phyloP scores from a whole-genome alignment of 2,888 invertebrate genomes.

The Ophion obscuratus region DNA sequence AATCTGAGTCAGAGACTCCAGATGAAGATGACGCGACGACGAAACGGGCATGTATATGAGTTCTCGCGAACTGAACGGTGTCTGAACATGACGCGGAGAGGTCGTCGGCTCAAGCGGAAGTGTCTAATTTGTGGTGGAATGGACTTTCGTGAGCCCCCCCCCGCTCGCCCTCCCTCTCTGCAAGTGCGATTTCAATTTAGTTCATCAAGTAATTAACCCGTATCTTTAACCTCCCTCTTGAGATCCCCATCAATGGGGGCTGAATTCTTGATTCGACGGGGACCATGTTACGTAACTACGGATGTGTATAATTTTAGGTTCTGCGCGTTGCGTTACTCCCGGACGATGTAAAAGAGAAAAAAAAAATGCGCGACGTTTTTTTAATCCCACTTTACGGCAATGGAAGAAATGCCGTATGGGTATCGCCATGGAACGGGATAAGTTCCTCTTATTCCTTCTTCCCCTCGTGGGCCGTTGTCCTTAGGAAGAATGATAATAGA shows the following conservation, averaged over 20 bases:
- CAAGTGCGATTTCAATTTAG: slow-evolving; percentile 76
- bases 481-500: neutral
- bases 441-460: neutral
- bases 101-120: slow-evolving; percentile 72
- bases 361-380: neutral
- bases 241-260: slow-evolving; percentile 24
- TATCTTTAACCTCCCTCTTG: slow-evolving; percentile 66
- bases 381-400: neutral
- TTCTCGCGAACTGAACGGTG: slow-evolving; percentile 22
- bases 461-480: neutral
- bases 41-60: slow-evolving; percentile 18
- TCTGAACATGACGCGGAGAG: slow-evolving; percentile 12
- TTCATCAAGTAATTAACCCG: slow-evolving; percentile 76
- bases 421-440: neutral
- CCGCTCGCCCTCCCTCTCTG: slow-evolving; percentile 31
- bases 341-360: neutral
- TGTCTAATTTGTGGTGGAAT: slow-evolving; percentile 74
- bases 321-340: neutral
- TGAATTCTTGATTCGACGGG: slow-evolving; percentile 20
- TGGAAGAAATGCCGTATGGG: neutral
- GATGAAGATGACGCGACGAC: slow-evolving; percentile 20
- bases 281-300: neutral
- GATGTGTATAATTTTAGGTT: neutral
- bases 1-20: slow-evolving; percentile 32
- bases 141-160: slow-evolving; percentile 59